phyloP scores from a whole-genome alignment of 2,113 vertebrate species.

The Labeo rohita region DNA sequence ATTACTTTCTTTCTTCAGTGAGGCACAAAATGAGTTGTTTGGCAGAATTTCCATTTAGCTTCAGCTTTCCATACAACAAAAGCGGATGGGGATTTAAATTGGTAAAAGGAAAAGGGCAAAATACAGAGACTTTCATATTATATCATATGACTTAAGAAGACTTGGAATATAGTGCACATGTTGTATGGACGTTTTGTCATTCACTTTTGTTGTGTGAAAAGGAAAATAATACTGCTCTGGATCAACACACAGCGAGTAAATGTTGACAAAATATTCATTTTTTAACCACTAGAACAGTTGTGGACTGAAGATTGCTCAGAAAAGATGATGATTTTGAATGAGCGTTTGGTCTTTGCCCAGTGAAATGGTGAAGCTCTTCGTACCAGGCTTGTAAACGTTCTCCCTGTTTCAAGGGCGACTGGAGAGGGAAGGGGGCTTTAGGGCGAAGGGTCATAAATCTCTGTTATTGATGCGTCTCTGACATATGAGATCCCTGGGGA shows the following conservation, averaged over 20 bases:
- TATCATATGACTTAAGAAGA: neutral
- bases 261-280: neutral
- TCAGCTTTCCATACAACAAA: neutral
- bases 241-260: neutral
- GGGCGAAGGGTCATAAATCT: conserved; percentile 53
- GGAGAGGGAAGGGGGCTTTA: neutral
- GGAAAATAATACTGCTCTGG: neutral
- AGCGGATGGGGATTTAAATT: neutral
- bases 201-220: neutral
- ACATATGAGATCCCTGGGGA: conserved; percentile 53
- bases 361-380: neutral
- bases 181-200: neutral
- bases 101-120: neutral
- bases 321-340: neutral
- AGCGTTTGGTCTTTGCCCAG: neutral
- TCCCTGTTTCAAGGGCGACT: conserved; percentile 8
- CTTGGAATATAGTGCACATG: neutral
- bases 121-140: neutral
- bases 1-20: conserved; percentile 1
- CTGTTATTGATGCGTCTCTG: conserved; percentile 48
- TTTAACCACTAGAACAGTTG: neutral
- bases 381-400: conserved; percentile 44
- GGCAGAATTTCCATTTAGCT: conserved; percentile 15
- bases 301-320: neutral
- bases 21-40: neutral